A percentile compares a stretch with the other conserved stretches of the same genome.
These are phyloP conservation scores for Lepidocolaptes lacrymiger DNA, from an alignment of 2,797 vertebrate species.

Conservation along the genomic window DNA sequence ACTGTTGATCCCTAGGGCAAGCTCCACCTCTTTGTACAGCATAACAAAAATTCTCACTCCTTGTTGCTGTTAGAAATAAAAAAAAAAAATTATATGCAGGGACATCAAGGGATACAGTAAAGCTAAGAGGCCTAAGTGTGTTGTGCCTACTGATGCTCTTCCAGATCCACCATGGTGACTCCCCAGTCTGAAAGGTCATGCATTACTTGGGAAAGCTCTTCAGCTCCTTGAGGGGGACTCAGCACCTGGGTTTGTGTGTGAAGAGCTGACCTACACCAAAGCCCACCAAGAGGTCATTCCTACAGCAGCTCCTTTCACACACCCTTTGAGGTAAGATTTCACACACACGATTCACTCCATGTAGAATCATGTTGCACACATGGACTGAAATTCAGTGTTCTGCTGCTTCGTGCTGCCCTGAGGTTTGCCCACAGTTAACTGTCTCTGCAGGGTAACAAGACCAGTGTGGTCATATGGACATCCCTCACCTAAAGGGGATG, in stretches of 20 bases:
- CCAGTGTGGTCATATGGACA: rapidly evolving
- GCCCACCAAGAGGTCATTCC: not conserved
- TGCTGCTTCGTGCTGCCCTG: not conserved
- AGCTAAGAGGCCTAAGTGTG: not conserved
- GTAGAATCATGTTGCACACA: not conserved
- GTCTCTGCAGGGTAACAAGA: not conserved
- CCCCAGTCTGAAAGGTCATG: not conserved
- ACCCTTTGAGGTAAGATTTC: not conserved
- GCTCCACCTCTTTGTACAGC: conserved; percentile 96
- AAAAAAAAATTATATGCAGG: not conserved
- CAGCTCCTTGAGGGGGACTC: not conserved
- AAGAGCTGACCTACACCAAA: not conserved
- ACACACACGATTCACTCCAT: no score
- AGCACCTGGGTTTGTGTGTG: not conserved
- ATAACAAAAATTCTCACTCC: conserved; percentile 93
- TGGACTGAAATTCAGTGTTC: not conserved
- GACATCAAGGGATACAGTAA: not conserved
- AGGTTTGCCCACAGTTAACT: not conserved
- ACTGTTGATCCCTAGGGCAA: conserved; percentile 95
- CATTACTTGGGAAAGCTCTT: not conserved
- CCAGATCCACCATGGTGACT: not conserved
- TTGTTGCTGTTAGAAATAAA: conserved; percentile 84
- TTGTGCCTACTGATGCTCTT: not conserved
- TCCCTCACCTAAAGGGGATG: not conserved
- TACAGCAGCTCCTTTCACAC: not conserved